Conservation (phyloP, 2,797 vertebrate species). For the Sebastes hopkinsi region DNA sequence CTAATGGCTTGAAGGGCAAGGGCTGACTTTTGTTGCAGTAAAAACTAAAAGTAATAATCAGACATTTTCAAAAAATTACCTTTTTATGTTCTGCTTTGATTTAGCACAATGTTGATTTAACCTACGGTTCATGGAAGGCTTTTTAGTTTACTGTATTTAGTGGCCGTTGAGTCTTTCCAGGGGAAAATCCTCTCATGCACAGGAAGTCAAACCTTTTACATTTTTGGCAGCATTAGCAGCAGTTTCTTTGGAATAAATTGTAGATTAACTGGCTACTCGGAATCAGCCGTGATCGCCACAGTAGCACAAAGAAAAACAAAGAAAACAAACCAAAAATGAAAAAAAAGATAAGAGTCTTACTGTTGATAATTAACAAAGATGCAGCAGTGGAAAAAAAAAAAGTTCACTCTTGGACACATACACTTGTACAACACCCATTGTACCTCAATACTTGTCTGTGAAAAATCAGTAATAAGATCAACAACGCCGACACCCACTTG, state of each 20-base stretch:
- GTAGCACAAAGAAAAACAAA: background rate
- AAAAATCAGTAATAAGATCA: constrained; percentile 40
- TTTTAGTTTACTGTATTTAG: background rate
- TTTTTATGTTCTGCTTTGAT: background rate
- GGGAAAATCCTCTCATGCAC: background rate
- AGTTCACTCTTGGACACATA: background rate
- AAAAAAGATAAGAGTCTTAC: background rate
- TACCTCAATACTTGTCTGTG: constrained; percentile 23
- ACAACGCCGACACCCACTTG: constrained; percentile 18
- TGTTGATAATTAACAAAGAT: background rate
- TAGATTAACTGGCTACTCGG: background rate
- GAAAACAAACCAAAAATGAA: background rate
- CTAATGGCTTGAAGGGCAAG: constrained; percentile 53
- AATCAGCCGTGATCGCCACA: background rate
- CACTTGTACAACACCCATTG: constrained; percentile 17
- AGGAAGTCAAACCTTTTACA: constrained; percentile 2
- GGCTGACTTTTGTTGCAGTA: constrained; percentile 12
- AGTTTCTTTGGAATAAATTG: constrained; percentile 10
- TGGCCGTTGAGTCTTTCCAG: background rate
- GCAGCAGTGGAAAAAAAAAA: background rate
- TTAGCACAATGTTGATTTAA: background rate
- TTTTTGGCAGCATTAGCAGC: background rate
- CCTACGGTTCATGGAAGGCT: background rate
- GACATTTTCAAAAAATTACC: background rate
- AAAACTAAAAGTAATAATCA: constrained; percentile 19